phyloP scores from a whole-genome alignment of 2,113 vertebrate species.

The Equus quagga region DNA sequence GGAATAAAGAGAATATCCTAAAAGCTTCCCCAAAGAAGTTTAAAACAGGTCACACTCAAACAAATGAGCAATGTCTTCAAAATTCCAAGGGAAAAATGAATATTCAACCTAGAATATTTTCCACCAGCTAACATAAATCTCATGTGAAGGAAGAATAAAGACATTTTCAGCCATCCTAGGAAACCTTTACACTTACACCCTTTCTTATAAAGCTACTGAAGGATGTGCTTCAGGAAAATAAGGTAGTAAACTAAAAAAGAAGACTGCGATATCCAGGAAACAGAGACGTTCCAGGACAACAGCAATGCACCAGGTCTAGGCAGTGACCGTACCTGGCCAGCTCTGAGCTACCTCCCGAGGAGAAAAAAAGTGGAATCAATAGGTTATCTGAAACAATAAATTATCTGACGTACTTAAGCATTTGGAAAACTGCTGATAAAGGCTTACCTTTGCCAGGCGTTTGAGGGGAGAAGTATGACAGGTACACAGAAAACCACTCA shows the following conservation, averaged over 20 bases:
- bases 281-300: neutral
- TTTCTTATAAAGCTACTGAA: neutral
- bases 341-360: neutral
- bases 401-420: neutral
- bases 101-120: neutral
- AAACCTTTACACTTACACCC: neutral
- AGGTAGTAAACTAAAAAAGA: neutral
- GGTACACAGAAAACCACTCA: neutral
- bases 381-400: neutral
- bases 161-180: neutral
- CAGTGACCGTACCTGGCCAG: neutral
- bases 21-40: slow-evolving; percentile 38
- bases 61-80: slow-evolving; percentile 18
- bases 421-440: neutral
- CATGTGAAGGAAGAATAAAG: neutral
- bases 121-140: neutral
- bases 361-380: neutral
- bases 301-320: neutral
- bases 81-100: neutral
- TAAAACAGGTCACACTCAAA: neutral
- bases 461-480: neutral
- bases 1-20: neutral
- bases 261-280: neutral
- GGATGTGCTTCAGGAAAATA: neutral
- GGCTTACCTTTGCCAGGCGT: neutral